phyloP scores from a whole-genome alignment of 2,797 vertebrate species.

The Falco naumanni region DNA sequence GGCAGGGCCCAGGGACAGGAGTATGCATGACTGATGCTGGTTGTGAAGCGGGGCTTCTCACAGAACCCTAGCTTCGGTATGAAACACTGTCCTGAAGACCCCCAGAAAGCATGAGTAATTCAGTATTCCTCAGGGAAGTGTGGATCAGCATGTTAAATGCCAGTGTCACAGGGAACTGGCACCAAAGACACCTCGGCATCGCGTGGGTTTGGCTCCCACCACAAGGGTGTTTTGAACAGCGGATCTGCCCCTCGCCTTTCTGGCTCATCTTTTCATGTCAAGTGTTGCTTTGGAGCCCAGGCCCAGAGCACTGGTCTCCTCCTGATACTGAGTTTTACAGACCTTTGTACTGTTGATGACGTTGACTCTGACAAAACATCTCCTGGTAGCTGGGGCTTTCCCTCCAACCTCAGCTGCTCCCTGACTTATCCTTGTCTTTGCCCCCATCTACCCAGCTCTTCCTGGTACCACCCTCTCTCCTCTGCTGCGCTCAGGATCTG shows the following conservation, averaged over 20 bases:
- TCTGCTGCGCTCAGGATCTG: not conserved
- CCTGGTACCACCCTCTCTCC: not conserved
- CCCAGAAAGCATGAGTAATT: not conserved
- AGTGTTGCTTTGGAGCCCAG: not conserved
- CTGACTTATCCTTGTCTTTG: not conserved
- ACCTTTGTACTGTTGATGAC: not conserved
- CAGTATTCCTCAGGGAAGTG: rapidly evolving
- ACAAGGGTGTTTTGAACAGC: rapidly evolving
- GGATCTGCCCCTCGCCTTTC: not conserved
- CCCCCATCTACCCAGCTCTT: not conserved
- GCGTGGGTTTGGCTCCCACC: not conserved
- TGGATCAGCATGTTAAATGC: not conserved
- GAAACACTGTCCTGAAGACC: not conserved
- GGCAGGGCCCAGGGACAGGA: rapidly evolving
- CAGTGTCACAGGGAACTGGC: rapidly evolving
- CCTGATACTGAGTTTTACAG: not conserved
- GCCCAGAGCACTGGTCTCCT: not conserved
- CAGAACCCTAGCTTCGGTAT: not conserved
- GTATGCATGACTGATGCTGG: rapidly evolving
- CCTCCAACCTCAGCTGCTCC: not conserved
- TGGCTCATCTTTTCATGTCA: too few species aligned
- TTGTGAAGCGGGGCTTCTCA: not conserved
- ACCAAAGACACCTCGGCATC: rapidly evolving
- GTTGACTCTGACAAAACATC: not conserved
- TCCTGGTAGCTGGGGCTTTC: not conserved